Conservation (phyloP, 2,113 vertebrate genomes). For the Xerus inauris region DNA sequence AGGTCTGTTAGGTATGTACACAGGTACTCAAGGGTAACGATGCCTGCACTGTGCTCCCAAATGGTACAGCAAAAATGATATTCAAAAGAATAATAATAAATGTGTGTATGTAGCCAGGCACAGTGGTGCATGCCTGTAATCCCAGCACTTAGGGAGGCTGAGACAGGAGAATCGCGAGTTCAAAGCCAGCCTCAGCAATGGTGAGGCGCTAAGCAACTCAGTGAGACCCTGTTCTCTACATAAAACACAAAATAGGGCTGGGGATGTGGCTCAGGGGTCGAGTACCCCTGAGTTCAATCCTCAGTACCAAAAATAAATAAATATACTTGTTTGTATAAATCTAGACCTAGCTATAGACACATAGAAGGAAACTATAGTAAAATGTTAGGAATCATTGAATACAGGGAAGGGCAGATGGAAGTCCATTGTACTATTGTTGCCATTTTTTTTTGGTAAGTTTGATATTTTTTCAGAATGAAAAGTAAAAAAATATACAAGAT, state of each 20-base stretch:
- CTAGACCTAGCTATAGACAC: background rate
- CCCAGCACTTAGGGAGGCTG: too few relatives aligned
- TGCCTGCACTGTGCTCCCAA: background rate
- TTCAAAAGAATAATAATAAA: background rate
- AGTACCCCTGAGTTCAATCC: too few relatives aligned
- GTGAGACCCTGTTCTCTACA: too few relatives aligned
- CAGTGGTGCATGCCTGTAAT: too few relatives aligned
- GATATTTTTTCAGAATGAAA: slow-evolving; percentile 16
- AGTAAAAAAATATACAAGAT: background rate
- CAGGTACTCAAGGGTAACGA: background rate
- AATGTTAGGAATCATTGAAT: background rate
- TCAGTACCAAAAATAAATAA: too few relatives aligned
- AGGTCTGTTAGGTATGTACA: background rate
- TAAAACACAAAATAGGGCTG: too few relatives aligned
- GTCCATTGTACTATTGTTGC: background rate
- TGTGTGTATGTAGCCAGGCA: rapidly evolving
- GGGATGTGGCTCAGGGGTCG: too few relatives aligned
- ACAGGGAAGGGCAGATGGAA: background rate
- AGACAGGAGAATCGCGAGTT: too few relatives aligned
- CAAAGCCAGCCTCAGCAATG: too few relatives aligned
- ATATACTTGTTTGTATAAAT: background rate
- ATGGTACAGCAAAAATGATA: background rate
- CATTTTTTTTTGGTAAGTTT: background rate
- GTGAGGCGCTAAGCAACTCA: too few relatives aligned
- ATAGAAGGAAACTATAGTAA: background rate